Base-by-base conservation (phyloP, 2,113 vertebrate genomes). In the Sander lucioperca region DNA sequence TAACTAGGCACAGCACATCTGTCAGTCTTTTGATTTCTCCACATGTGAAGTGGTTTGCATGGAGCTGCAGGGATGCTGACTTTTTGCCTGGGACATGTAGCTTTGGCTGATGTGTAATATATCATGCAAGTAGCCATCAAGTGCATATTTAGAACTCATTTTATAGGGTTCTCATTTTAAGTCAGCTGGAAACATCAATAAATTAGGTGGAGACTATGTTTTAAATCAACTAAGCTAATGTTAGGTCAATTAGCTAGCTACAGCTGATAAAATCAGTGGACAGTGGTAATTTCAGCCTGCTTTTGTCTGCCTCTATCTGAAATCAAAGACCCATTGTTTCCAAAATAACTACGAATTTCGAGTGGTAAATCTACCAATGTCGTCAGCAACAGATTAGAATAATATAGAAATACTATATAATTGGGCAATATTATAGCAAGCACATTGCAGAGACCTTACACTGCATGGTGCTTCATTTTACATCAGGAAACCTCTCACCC, bases 401-500 rank as follows among this genome's bases (percentile, higher is more conserved):
- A 21, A 23, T 47, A 21, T 62, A 19, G 5, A 19, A 19, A 27
- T 48, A 56, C 6, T 13, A 7, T 50, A 9, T 27, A 30, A 77
- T 18, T 11, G 13, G 53, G 43, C 16, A 62, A 65, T 30, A 71
- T 25, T 61, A 30, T 67, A 79, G 71, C 61, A 74, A 70, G 66
- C 61, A 1, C 54, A 30, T 6, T 36, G 72, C 43, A 64, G 51
- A 53, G 11, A 57, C 56, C 11, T 7, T 18, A 27, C 27, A 5
- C 82, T 25, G 39, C 56, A 8, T 73, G 78, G 27, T 47, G 83
- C 83, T 64, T 79, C 43, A 16, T 68, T 82, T 88, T 76, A 73
- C 79, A 77, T 61, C 57, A 79, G 80, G 73, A 92, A 71, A 79
- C 78, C 77, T 64, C 80, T 82, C 68, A 57, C 43, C 57, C 53